Evolutionary conservation across 2,797 vertebrate species (phyloP), one percentile per base, ranked within the genome.

Genomic region (Phataginus tetradactyla): DNA sequence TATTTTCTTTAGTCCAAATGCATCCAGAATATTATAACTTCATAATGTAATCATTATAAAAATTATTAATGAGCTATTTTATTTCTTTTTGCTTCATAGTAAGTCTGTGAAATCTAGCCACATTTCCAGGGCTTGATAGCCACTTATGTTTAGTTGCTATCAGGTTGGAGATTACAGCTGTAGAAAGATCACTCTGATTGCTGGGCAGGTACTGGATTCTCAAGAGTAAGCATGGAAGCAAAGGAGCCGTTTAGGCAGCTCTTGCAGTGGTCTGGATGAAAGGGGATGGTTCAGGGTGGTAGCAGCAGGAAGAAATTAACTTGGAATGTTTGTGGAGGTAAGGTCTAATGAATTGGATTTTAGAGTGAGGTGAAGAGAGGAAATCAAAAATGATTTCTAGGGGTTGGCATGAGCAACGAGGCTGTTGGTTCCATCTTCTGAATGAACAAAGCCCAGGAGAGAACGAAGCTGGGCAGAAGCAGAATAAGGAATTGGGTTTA

Each of bases 401-500:
- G 18, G 5, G 6, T 27, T 74, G 42, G 11, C 51, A 74, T 57
- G 20, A 69, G 59, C 11, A 39, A 4, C 42, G 29, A 63, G n/a
- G 20, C 13, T 78, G 25, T 42, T 79, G 53, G 27, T 86, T 90
- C 69, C 64, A 53, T 71, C 88, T 90, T 78, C 66, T 83, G 57
- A 55, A 37, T 55, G 21, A 88, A 42, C 45, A 83, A 86, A 83
- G 21, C 23, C 49, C 21, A 49, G 27, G 53, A 55, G 34, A 42
- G 20, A 85, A 66, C 78, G 66, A 72, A 83, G 37, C 29, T 71
- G 32, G 18, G 49, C 27, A 55, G 80, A 27, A 92, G 45, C 68
- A 49, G 29, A 86, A n/a, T 68, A 53, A 90, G 87, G 71, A 94
- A 74, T 94, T 78, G 29, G 63, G 55, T 95, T 97, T 9, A 89